Base-by-base conservation (phyloP, 1,140 invertebrate species). In the Riptortus pedestris region DNA sequence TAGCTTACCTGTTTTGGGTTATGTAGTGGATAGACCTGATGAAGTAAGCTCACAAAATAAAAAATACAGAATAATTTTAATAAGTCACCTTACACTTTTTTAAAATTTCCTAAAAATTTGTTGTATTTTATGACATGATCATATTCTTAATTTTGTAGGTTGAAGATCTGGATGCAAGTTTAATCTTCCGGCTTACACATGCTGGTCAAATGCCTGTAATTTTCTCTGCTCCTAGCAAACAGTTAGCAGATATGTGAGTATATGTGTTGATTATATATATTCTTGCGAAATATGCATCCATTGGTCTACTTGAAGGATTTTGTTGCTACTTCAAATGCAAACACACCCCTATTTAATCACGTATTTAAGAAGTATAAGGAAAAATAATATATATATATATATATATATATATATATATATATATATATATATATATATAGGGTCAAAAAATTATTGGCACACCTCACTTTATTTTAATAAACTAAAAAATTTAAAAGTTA, bases 1-100 rank as follows among this genome's bases (percentile, higher is more conserved):
- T 59, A 79, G 75, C 65, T 73, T 78, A 64, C 80, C 80, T 20
- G 73, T 84, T 47, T 73, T 83, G 24, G 81, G 82, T 9, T 84
- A 79, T 70, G 67, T 74, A 59, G 77, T 83, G 11, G 71, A 73
- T 64, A 68, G 67, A 27, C 61, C 68, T 48, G 66, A 65, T 63
- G 70, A 74, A 62, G 71, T 24, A 20, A 31, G 20, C 31, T 38
- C 31, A 38, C 31, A 38, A 7, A 7, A 7, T 38, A 7, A 7
- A 5, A 5, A 38, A 38, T 38, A 38, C 31, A 38, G 31, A 38
- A 38, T 7, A 38, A 38, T 38, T 38, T 5, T 38, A 14, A 7
- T 38, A 38, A 7, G 31, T 38, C 31, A 14, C 5, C 31, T 14
- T 38, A 38, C 31, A n/a, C n/a, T n/a, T n/a, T n/a, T n/a, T n/a